Conservation (phyloP, 2,797 vertebrate species). For the Helarctos malayanus region DNA sequence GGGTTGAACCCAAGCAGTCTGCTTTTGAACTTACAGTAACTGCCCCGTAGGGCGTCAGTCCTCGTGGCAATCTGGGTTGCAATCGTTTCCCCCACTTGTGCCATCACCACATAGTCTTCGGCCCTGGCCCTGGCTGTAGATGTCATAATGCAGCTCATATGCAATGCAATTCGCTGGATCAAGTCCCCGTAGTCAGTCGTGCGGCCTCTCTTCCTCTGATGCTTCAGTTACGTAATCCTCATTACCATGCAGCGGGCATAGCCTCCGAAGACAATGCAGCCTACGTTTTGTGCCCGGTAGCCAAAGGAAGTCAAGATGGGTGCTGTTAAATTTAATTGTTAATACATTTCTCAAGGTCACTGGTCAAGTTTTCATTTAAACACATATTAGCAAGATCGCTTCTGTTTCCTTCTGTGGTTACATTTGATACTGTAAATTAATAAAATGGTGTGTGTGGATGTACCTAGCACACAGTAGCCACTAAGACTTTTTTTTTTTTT, state of each 20-base stretch:
- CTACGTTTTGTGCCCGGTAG: slow-evolving; percentile 23
- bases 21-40: not conserved
- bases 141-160: not conserved
- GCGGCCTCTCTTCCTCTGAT: not conserved
- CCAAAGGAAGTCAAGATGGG: slow-evolving; percentile 57
- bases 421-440: slow-evolving; percentile 41
- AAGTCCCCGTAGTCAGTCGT: slow-evolving; percentile 1
- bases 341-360: slow-evolving; percentile 63
- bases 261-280: not conserved
- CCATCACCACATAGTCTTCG: not conserved
- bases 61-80: not conserved
- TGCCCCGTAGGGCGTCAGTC: not conserved
- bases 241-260: not conserved
- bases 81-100: not conserved
- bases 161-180: not conserved
- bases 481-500: not conserved
- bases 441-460: not conserved
- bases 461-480: not conserved
- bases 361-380: not conserved
- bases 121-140: not conserved
- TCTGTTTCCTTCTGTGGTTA: not conserved
- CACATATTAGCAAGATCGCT: not conserved
- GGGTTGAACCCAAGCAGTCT: not conserved
- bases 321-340: not conserved
- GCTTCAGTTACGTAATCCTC: slow-evolving; percentile 57